These are phyloP conservation scores for Pteropus rufus DNA, from an alignment of 2,797 vertebrate species.

Conservation along the genomic window DNA sequence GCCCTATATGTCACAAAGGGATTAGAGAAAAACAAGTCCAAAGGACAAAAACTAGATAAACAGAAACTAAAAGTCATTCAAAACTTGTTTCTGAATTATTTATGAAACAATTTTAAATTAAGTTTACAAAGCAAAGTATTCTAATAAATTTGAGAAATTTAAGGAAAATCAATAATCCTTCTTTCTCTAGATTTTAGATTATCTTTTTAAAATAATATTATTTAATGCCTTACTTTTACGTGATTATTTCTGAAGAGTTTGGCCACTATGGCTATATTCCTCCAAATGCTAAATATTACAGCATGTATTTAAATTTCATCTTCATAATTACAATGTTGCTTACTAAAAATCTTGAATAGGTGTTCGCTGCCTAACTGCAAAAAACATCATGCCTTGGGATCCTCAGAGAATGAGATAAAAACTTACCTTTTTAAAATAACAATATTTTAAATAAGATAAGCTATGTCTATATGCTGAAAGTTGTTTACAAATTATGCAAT, in stretches of 20 bases:
- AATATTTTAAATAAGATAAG: slow-evolving; percentile 26
- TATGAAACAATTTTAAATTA: neutral
- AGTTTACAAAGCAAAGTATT: neutral
- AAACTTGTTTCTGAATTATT: neutral
- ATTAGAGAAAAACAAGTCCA: slow-evolving; percentile 44
- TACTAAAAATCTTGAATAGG: slow-evolving; percentile 34
- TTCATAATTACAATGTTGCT: slow-evolving; percentile 10
- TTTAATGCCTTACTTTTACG: neutral
- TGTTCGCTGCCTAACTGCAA: neutral
- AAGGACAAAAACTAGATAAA: slow-evolving; percentile 43
- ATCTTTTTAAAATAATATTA: slow-evolving; percentile 27
- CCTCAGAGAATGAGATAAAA: slow-evolving; percentile 31
- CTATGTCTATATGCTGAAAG: neutral
- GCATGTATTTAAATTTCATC: neutral
- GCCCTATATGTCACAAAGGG: slow-evolving; percentile 27
- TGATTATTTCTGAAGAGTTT: slow-evolving; percentile 36
- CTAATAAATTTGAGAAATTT: neutral
- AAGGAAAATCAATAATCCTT: neutral
- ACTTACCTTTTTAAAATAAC: slow-evolving; percentile 36
- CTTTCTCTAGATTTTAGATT: neutral
- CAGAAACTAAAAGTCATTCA: slow-evolving; percentile 4
- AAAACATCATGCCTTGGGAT: neutral
- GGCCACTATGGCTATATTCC: neutral
- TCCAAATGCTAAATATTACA: slow-evolving; percentile 3
- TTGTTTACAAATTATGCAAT: slow-evolving; percentile 29